Evolutionary conservation across 1,140 invertebrate genomes (phyloP), one percentile per base, ranked within the genome.

Genomic region (Mylabris phalerata): DNA sequence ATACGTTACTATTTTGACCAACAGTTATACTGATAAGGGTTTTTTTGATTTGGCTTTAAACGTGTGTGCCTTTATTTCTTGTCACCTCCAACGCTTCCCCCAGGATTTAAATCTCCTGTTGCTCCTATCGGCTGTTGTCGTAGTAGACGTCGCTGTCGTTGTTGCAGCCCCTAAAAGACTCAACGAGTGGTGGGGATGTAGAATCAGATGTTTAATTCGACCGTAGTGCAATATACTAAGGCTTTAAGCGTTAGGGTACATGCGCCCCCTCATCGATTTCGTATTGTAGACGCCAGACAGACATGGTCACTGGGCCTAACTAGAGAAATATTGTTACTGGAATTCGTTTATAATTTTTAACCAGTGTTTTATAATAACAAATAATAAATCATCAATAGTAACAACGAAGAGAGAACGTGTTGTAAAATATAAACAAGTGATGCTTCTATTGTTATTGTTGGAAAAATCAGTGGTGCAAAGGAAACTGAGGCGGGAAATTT

Each of bases 181-280:
- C 9, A 25, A 32, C 7, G 41, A 39, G 56, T 19, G 44, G 48
- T 50, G 52, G 38, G 45, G 39, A 42, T 42, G 10, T 6, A 42
- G 57, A 50, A 63, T 59, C 61, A 63, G 45, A 50, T 60, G 61
- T 63, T 63, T 50, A 38, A 50, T 50, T 49, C 55, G 60, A 62
- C 63, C 60, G 60, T 60, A 60, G 63, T 62, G 60, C 46, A 62
- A 61, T 50, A 45, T 41, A 57, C 44, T 43, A 41, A 55, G 50
- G 59, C 40, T 43, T 32, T 41, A 42, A 48, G 9, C 47, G 54
- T 60, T 57, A 65, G 45, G 48, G 65, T 63, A 61, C 67, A 67
- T 68, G 67, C 67, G 67, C 65, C 57, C 65, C 61, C 63, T 60
- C 61, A 68, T 68, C 62, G 67, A 68, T 68, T 66, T 52, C 50